Conservation (phyloP, 2,113 vertebrate species). For the Ellobius talpinus region DNA sequence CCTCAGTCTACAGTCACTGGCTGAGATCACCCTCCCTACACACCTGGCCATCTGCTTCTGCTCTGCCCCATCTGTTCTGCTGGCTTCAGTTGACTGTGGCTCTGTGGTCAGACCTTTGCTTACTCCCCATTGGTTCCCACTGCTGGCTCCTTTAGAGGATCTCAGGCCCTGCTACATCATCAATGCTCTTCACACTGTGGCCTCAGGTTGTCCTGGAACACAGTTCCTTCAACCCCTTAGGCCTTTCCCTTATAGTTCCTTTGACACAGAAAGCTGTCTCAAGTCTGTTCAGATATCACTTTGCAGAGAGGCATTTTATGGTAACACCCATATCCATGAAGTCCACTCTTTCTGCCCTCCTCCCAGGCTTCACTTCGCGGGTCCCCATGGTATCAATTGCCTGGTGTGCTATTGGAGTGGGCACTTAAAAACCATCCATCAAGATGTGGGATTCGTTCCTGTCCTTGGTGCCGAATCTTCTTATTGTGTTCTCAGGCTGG, state of each 20-base stretch:
- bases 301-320: neutral
- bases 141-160: neutral
- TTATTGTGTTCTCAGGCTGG: neutral
- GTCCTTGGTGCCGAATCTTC: neutral
- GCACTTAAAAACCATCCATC: neutral
- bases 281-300: neutral
- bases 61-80: neutral
- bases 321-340: accelerated
- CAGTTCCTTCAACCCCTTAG: neutral
- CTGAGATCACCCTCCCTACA: neutral
- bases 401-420: neutral
- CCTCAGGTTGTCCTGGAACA: neutral
- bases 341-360: neutral
- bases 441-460: neutral
- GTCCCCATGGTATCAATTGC: accelerated
- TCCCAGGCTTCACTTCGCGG: neutral
- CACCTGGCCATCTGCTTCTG: neutral
- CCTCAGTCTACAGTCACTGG: neutral
- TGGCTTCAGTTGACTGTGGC: neutral
- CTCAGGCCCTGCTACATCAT: neutral
- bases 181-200: neutral
- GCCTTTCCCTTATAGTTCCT: neutral
- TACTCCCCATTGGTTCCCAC: neutral
- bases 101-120: neutral
- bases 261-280: neutral